Percentiles rank a stretch among this genome's conserved stretches.
Conservation (phyloP, 2,888 invertebrate genomes). For the Torymus auratus region DNA sequence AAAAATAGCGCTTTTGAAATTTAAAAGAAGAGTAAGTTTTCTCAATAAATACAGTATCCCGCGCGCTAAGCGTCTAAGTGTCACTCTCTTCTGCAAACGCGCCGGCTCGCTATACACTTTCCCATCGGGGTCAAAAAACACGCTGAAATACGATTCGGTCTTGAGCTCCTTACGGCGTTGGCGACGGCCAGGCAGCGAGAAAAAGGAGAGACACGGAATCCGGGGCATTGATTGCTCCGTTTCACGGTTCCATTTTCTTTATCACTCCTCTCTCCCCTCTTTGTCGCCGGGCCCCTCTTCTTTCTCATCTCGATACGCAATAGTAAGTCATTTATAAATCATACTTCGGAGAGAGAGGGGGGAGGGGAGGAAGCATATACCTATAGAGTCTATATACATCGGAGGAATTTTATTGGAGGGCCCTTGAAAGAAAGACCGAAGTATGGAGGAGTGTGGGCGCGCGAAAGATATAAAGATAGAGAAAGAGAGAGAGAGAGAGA, state of each 20-base stretch:
- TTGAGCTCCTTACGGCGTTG: no score
- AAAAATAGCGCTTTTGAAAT: no score
- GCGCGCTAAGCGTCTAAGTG: no score
- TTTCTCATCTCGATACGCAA: constrained; percentile 40
- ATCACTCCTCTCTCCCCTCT: constrained; percentile 46
- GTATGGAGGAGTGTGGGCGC: constrained; percentile 44
- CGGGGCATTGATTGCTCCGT: constrained; percentile 53
- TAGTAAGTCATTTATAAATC: constrained; percentile 53
- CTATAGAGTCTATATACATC: not conserved
- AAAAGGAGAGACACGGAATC: constrained; percentile 4
- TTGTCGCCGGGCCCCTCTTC: not conserved
- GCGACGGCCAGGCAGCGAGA: not conserved
- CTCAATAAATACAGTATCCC: no score
- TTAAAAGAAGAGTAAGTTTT: no score
- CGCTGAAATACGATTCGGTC: no score
- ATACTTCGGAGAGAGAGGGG: constrained; percentile 7
- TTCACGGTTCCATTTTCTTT: constrained; percentile 64
- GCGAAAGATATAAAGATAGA: constrained; percentile 56
- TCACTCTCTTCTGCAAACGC: no score
- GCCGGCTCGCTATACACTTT: no score
- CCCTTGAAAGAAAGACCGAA: constrained; percentile 45
- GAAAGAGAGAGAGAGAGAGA: constrained; percentile 22
- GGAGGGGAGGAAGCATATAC: not conserved
- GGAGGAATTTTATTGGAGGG: constrained; percentile 48
- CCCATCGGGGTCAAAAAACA: no score